Evolutionary conservation across 2,113 vertebrate genomes (phyloP), one percentile per base, ranked within the genome.

Genomic region (Callopanchax toddi): DNA sequence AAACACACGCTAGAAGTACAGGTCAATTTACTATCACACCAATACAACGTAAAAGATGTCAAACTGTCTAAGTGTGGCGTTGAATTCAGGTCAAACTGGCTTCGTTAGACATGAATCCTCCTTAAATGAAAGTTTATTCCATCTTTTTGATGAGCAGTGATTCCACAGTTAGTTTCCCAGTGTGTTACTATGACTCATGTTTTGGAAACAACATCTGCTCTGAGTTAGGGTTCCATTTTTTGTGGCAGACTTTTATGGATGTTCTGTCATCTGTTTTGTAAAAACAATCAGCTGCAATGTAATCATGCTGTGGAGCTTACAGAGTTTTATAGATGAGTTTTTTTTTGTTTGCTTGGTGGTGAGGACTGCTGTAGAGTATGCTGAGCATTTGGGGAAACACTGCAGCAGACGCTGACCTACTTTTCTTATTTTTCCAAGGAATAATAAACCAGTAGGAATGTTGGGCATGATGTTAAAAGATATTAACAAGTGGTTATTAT

Each of bases 191-290:
- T 73, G 76, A 74, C 37, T 23, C 1, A 42, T 87, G 68, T 88
- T 86, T 76, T 67, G 62, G 71, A 78, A 81, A 83, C 81, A 88
- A 79, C 88, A 89, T 87, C 86, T 90, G 86, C 45, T 22, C 78
- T 74, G 13, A 51, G 17, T 89, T 87, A 78, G 18, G 12, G 6
- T 44, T 73, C 39, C 11, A 1, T 12, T 81, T 68, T 21, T 72
- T 36, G 13, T 50, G 62, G 5, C 11, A 69, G 34, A 11, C 7
- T 36, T 11, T 51, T 42, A 23, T 50, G 0, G 46, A 80, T 56
- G 32, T 21, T 51, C 17, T 29, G 53, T 36, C 45, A 22, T 73
- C 50, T 76, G 50, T 59, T 66, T 42, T 23, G 11, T 44, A 0
- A 46, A 49, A 64, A 21, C 5, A 36, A 7, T 0, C 7, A 13